A percentile compares a stretch with the other conserved stretches of the same genome.
Conservation (phyloP, 2,888 invertebrate species). For the Crioceris asparagi region DNA sequence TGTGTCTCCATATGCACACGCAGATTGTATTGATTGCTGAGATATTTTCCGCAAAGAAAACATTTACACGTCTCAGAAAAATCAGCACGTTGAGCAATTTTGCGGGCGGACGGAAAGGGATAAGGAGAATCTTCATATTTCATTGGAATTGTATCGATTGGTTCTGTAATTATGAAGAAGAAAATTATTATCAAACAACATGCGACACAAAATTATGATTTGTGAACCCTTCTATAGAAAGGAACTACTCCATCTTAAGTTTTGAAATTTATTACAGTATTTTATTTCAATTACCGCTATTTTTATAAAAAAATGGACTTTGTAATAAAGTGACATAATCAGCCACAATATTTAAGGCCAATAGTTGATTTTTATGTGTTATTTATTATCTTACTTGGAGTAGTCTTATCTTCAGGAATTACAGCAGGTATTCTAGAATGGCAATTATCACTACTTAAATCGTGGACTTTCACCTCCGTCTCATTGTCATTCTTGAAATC, state of each 20-base stretch:
- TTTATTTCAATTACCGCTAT: no score
- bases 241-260: no score
- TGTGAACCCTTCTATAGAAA: not conserved
- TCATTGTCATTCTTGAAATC: conserved; percentile 12
- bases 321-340: no score
- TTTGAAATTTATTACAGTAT: no score
- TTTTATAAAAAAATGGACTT: no score
- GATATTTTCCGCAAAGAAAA: conserved; percentile 74
- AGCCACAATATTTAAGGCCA: no score
- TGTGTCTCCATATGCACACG: conserved; percentile 87
- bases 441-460: conserved; percentile 7
- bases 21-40: conserved; percentile 84
- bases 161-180: not conserved
- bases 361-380: no score
- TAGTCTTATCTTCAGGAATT: not conserved
- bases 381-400: no score
- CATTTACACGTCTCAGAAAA: conserved; percentile 45
- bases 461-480: conserved; percentile 8
- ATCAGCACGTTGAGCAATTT: conserved; percentile 20
- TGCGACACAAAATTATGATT: not conserved
- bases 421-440: not conserved
- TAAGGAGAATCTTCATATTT: conserved; percentile 10
- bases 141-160: conserved; percentile 8
- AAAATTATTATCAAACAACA: not conserved
- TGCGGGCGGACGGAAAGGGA: not conserved